phyloP scores from a whole-genome alignment of 2,113 vertebrate species.

The Neogale vison region DNA sequence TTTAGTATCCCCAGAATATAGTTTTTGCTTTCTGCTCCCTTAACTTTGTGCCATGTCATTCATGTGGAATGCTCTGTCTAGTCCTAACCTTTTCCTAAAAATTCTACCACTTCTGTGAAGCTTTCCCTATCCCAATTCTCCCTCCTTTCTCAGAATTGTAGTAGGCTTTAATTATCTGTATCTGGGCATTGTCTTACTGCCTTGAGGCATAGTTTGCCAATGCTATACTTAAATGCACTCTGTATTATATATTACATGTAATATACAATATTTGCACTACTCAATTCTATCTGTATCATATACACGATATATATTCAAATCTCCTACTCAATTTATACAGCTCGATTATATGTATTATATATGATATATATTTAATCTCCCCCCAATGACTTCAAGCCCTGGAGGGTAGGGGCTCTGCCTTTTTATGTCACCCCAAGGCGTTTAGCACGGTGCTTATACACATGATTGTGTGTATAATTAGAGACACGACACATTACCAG shows the following conservation, averaged over 20 bases:
- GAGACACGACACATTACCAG: neutral
- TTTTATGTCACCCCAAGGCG: neutral
- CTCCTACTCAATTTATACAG: too few relatives aligned
- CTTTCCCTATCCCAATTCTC: neutral
- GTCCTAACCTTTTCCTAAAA: slow-evolving; percentile 24
- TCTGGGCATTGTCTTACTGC: neutral
- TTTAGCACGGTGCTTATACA: neutral
- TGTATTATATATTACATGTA: neutral
- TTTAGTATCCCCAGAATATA: neutral
- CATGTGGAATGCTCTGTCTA: neutral
- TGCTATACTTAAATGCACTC: neutral
- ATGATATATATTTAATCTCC: neutral
- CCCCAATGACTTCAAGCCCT: neutral
- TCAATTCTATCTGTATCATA: too few relatives aligned
- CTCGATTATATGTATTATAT: neutral
- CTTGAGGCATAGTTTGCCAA: neutral
- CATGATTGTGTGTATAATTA: neutral
- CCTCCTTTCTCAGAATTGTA: slow-evolving; percentile 3
- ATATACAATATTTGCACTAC: too few relatives aligned
- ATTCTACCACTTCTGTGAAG: neutral
- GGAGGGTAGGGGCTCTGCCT: neutral
- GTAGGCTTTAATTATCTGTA: neutral
- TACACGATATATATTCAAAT: too few relatives aligned
- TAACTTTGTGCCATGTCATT: neutral
- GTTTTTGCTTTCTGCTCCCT: neutral